phyloP scores from a whole-genome alignment of 2,113 vertebrate species.

The Grammatotria lemairii region DNA sequence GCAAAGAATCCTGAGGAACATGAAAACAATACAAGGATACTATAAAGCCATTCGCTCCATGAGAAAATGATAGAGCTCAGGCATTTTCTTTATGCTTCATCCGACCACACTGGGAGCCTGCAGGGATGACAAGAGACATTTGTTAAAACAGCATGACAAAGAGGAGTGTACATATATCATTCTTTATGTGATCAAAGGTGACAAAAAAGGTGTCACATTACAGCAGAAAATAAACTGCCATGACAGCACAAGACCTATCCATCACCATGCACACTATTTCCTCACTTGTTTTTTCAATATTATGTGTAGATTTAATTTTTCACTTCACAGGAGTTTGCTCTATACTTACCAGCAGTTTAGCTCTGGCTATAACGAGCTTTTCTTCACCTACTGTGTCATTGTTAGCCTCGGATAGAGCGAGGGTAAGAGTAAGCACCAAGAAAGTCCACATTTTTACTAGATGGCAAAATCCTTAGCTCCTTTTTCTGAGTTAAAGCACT shows the following conservation, averaged over 20 bases:
- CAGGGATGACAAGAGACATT: background rate
- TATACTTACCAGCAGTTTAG: conserved; percentile 68
- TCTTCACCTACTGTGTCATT: conserved; percentile 18
- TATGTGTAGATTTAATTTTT: background rate
- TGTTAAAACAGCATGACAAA: conserved; percentile 10
- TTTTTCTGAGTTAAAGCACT: background rate
- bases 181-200: background rate
- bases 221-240: background rate
- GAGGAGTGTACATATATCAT: background rate
- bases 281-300: background rate
- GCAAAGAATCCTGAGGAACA: background rate
- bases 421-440: conserved; percentile 19
- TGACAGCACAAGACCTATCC: background rate
- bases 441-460: conserved; percentile 53
- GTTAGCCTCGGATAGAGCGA: conserved; percentile 12
- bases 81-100: conserved; percentile 79
- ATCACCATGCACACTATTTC: background rate
- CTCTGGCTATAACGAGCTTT: conserved; percentile 51
- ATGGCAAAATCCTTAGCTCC: background rate
- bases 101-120: conserved; percentile 78
- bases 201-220: background rate
- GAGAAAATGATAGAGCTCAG: conserved; percentile 72
- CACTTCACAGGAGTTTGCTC: background rate
- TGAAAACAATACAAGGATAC: conserved; percentile 66
- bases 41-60: conserved; percentile 73